Evolutionary conservation across 2,113 vertebrate species (phyloP), one percentile per base, ranked within the genome.

Genomic region (Coreoperca whiteheadi): DNA sequence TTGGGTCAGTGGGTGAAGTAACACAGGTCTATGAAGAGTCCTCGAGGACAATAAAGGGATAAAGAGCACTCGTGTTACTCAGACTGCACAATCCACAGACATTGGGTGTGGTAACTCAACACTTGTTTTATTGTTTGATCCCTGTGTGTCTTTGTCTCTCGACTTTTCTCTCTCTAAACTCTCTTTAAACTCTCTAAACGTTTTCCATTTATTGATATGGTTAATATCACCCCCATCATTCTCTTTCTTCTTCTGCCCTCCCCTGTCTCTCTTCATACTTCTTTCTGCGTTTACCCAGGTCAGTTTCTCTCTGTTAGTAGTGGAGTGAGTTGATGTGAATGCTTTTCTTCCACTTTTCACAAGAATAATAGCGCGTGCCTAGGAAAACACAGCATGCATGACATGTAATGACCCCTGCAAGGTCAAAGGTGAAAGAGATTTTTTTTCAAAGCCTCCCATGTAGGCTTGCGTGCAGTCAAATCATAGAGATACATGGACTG

Each of bases 271-370:
- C 21, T 57, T 46, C 37, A 41, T 25, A 10, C 23, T 23, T 78
- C 43, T 80, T 2, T 76, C 16, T 67, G 32, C 53, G 48, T 79
- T 88, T 83, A 76, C 30, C 10, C 70, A 66, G 43, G 34, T 84
- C 92, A 93, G 78, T 96, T 96, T 95, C 92, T 89, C 82, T 94
- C 51, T 89, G 23, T 85, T 74, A 73, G 69, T 0, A 14, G 18
- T 28, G 39, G 0, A 69, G 41, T 9, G 59, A 71, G 64, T 60
- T 25, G 67, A 80, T 73, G 85, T 63, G 83, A 90, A 90, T 30
- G 64, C 59, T 75, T 84, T 78, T 79, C 50, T 59, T 30, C 4
- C 39, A 48, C 14, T 78, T 84, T 84, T 71, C 34, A 57, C 80
- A 75, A 83, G 30, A 85, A 87, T 48, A 86, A 85, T 80, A 89